These are phyloP conservation scores for Notechis scutatus DNA, from an alignment of 2,113 vertebrate genomes.

Conservation along the genomic window DNA sequence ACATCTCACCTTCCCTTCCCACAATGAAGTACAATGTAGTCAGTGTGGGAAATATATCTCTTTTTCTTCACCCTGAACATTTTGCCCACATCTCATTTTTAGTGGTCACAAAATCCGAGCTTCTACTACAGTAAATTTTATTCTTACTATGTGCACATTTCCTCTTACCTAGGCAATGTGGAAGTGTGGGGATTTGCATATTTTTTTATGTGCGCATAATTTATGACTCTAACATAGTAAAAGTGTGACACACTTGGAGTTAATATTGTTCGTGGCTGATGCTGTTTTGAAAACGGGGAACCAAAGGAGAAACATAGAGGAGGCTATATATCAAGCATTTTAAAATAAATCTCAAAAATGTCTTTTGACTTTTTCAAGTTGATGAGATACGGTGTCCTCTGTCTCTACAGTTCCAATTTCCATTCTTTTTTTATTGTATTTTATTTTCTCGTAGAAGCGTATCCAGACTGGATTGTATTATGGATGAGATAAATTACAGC, in stretches of 20 bases:
- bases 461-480: neutral
- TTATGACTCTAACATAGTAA: neutral
- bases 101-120: constrained; percentile 24
- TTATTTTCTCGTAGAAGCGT: neutral
- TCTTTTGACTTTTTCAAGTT: neutral
- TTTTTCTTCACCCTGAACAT: constrained; percentile 40
- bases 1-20: constrained; percentile 11
- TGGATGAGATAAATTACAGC: neutral
- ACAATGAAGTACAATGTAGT: constrained; percentile 50
- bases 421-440: neutral
- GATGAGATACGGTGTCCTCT: neutral
- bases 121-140: constrained; percentile 26
- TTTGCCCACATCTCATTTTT: constrained; percentile 49
- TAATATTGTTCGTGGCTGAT: neutral
- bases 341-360: neutral
- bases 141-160: neutral
- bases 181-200: neutral
- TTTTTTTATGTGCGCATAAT: too few species aligned
- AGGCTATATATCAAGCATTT: neutral
- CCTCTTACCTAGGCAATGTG: neutral
- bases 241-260: neutral
- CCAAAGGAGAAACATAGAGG: neutral
- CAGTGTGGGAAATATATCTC: constrained; percentile 34
- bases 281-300: neutral
- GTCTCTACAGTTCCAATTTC: neutral